Evolutionary conservation across 2,797 vertebrate genomes (phyloP), one percentile per base, ranked within the genome.

Genomic region (Gephyroberyx darwinii): DNA sequence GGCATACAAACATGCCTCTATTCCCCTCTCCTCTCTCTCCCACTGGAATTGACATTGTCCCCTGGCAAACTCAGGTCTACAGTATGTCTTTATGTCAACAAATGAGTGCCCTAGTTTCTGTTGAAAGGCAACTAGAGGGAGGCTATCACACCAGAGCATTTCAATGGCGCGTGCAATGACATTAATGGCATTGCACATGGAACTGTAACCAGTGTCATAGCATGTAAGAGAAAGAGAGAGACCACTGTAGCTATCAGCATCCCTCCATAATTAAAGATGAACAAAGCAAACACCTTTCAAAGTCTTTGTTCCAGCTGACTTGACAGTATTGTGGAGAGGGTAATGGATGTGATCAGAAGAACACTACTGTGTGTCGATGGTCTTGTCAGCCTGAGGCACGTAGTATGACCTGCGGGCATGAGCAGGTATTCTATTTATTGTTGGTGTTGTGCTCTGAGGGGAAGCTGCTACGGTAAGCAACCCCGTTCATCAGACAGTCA

Each of bases 1-100:
- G 88, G 83, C 80, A 83, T 71, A 91, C 82, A 91, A 86, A 89
- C 85, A 89, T 69, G 65, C 47, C 77, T 84, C 59, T 69, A 70
- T 66, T 76, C 58, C 70, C 66, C 56, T 31, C 12, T 30, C 26
- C 19, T 63, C 6, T 9, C 56, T 74, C 65, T 79, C 72, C 72
- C 80, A 69, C 56, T 63, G 77, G 81, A 85, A 81, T 80, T 67
- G 73, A 86, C 81, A 69, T 70, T 63, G 82, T 83, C 69, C 74
- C 76, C 77, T 77, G 72, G 73, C 73, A 72, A 81, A 85, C 51
- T 73, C 69, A 61, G 52, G 72, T 83, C 76, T 72, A 77, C 69
- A 69, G 61, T 76, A 75, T 77, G 58, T 81, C 65, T 83, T 86
- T 80, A 81, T 81, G 64, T 62, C 64, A 78, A 78, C 79, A 88